phyloP scores from a whole-genome alignment of 1,140 invertebrate species.

The Marisa cornuarietis region DNA sequence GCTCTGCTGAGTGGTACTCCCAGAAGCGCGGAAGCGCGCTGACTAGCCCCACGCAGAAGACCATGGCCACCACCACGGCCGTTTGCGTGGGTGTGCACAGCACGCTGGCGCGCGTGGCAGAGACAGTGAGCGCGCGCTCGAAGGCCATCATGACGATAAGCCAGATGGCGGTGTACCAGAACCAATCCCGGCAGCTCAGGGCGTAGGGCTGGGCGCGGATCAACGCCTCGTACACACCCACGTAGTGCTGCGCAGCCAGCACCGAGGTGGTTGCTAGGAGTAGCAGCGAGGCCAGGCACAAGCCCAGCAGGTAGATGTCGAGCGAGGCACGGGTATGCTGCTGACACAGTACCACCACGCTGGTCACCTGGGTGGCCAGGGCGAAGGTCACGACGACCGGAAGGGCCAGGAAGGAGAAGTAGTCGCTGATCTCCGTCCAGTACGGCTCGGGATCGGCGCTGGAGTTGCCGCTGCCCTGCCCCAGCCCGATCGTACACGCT shows the following conservation, averaged over 20 bases:
- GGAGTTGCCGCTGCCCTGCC: constrained; percentile 31
- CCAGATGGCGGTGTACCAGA: constrained; percentile 59
- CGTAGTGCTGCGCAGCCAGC: constrained; percentile 51
- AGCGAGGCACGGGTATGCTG: constrained; percentile 48
- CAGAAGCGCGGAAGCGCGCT: constrained; percentile 61
- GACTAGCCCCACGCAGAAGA: constrained; percentile 54
- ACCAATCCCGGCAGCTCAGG: constrained; percentile 55
- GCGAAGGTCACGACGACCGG: constrained; percentile 53
- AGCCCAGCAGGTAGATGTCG: constrained; percentile 57
- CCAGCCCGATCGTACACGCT: constrained; percentile 35
- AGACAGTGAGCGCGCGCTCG: constrained; percentile 53
- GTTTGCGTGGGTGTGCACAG: constrained; percentile 54
- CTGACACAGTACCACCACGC: constrained; percentile 47
- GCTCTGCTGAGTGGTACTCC: constrained; percentile 49
- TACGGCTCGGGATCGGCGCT: constrained; percentile 49
- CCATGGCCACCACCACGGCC: constrained; percentile 50
- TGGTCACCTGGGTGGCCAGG: constrained; percentile 51
- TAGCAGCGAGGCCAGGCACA: constrained; percentile 49
- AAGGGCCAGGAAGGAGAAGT: constrained; percentile 54
- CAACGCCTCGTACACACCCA: constrained; percentile 42
- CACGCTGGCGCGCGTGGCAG: constrained; percentile 42
- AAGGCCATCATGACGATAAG: constrained; percentile 57
- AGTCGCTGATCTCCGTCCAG: constrained; percentile 55
- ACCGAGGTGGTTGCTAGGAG: constrained; percentile 42
- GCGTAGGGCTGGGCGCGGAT: constrained; percentile 51